A percentile compares a stretch with the other conserved stretches of the same genome.
Conservation (phyloP, 2,888 invertebrate species). For the Chymomyza procnemis region DNA sequence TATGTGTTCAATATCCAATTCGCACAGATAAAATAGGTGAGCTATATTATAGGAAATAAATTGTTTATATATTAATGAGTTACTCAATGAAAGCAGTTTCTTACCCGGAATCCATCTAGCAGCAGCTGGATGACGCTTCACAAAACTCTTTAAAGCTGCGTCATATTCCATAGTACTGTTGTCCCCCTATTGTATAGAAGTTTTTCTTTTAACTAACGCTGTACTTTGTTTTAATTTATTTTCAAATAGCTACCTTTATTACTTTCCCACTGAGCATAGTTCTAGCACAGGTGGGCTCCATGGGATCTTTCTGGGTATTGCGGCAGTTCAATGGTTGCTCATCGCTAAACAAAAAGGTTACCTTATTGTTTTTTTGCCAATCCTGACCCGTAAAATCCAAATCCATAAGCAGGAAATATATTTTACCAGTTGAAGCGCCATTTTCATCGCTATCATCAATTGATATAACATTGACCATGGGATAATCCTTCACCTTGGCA, state of each 20-base stretch:
- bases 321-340: slow-evolving; percentile 76
- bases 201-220: too few species aligned
- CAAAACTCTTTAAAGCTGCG: background rate
- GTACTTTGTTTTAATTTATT: too few species aligned
- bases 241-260: too few species aligned
- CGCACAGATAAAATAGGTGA: too few species aligned
- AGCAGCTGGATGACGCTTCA: background rate
- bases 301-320: slow-evolving; percentile 70
- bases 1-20: too few species aligned
- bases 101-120: too few species aligned
- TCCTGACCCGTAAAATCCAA: slow-evolving; percentile 78
- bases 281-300: slow-evolving; percentile 78
- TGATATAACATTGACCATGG: slow-evolving; percentile 78
- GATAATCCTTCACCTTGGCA: slow-evolving; percentile 65
- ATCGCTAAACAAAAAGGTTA: slow-evolving; percentile 73
- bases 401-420: slow-evolving; percentile 76
- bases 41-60: too few species aligned
- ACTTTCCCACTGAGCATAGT: slow-evolving; percentile 73
- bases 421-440: slow-evolving; percentile 72
- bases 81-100: too few species aligned
- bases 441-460: slow-evolving; percentile 71
- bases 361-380: slow-evolving; percentile 72
- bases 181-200: too few species aligned
- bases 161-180: too few species aligned
- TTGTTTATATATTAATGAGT: too few species aligned